These are phyloP conservation scores for Drosophila paulistorum DNA, from an alignment of 1,140 invertebrate genomes.

Conservation along the genomic window DNA sequence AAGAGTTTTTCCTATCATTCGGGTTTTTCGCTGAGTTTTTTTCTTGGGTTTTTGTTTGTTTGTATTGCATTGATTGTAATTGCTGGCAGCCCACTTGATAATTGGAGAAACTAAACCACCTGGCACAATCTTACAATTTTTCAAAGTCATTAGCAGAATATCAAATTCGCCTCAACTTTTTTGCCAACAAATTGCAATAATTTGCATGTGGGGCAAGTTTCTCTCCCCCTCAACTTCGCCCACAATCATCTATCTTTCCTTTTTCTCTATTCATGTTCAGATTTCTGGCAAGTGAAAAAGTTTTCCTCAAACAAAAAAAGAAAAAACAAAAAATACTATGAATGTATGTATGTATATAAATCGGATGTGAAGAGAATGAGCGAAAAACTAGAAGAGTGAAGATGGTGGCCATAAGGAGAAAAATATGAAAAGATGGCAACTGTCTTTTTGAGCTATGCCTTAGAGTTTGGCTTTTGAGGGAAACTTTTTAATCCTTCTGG, in stretches of 20 bases:
- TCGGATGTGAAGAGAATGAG: constrained; percentile 7
- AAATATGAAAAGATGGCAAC: constrained; percentile 53
- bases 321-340: no score
- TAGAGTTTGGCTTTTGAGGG: constrained; percentile 53
- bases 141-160: constrained; percentile 38
- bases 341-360: constrained; percentile 14
- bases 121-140: constrained; percentile 20
- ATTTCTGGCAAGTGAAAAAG: constrained; percentile 20
- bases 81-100: constrained; percentile 17
- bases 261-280: constrained; percentile 2
- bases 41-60: constrained; percentile 12
- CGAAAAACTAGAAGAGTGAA: background rate
- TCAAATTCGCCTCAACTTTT: constrained; percentile 39
- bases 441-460: constrained; percentile 53
- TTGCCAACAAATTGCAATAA: constrained; percentile 39
- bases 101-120: constrained; percentile 20
- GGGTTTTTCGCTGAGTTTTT: no score
- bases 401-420: background rate
- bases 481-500: constrained; percentile 73
- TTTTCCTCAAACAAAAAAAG: background rate
- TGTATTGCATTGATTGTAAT: constrained; percentile 28
- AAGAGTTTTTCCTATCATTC: no score
- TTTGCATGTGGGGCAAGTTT: constrained; percentile 44
- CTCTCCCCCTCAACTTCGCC: background rate
- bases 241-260: background rate